These are phyloP conservation scores for Gouania willdenowi DNA, from an alignment of 2,797 vertebrate genomes.

Conservation along the genomic window DNA sequence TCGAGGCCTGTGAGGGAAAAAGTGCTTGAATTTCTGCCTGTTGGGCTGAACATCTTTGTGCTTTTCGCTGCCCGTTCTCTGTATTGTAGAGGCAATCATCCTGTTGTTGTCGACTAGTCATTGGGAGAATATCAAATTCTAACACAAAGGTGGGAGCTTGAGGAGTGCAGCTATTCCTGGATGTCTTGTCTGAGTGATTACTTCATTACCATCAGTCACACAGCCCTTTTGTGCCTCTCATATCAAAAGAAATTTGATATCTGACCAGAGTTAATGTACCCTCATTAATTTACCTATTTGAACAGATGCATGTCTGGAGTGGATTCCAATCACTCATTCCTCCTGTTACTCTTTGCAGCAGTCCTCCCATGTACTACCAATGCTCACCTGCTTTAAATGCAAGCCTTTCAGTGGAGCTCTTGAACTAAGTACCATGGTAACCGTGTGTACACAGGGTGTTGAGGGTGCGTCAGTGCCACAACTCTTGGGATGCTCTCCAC, in stretches of 20 bases:
- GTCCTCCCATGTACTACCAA: constrained; percentile 11
- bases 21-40: constrained; percentile 39
- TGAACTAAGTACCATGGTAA: constrained; percentile 62
- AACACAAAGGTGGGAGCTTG: constrained; percentile 40
- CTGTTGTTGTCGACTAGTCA: too few species aligned
- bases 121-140: too few species aligned
- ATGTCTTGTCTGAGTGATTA: constrained; percentile 14
- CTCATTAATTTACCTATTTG: too few species aligned
- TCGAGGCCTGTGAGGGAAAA: constrained; percentile 51
- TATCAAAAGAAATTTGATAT: too few species aligned
- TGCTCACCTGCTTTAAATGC: constrained; percentile 36
- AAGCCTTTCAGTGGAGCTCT: constrained; percentile 40
- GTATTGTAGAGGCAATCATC: constrained; percentile 30
- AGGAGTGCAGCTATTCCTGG: constrained; percentile 28
- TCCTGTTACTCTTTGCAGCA: constrained; percentile 31
- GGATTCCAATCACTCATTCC: too few species aligned
- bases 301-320: neutral
- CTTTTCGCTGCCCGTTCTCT: constrained; percentile 20
- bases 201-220: too few species aligned
- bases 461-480: constrained; percentile 38
- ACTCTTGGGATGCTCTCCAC: constrained; percentile 48
- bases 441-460: constrained; percentile 52
- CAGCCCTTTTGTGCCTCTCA: too few species aligned
- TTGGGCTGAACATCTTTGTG: constrained; percentile 28
- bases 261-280: too few species aligned